Evolutionary conservation across 2,113 vertebrate genomes (phyloP), one percentile per base, ranked within the genome.

Genomic region (Ceratotherium simum): DNA sequence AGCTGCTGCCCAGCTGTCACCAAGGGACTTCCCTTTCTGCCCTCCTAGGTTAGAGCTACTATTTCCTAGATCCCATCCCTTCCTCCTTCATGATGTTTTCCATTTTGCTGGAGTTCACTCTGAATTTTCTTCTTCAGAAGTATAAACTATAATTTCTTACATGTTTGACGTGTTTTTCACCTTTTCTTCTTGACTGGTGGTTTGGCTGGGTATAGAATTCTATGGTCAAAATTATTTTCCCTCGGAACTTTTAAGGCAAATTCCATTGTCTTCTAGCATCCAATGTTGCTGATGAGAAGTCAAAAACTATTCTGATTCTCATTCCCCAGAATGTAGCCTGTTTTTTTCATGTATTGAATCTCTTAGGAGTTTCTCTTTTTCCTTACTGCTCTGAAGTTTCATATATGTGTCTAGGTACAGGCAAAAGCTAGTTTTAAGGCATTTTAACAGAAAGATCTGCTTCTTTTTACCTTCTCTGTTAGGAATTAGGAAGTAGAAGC

Each of bases 401-500:
- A 29, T 21, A 91, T 13, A 69, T 46, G 4, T 70, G 60, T 48
- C 8, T 90, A 51, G 12, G 14, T 75, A n/a, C 75, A 33, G 27
- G 65, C 46, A 91, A 94, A 95, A 86, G 29, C 33, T 83, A 9
- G 29, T n/a, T 88, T 87, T 89, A 82, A 82, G 60, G 25, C 56
- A 85, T 60, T 92, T 86, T 79, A 58, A 42, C 65, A 51, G 27
- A 96, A 67, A 95, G 18, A 70, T 70, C 84, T 98, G 39, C 81
- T 95, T 95, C 29, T 92, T 92, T 65, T 17, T 79, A n/a, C 67
- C 69, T 94, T 88, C 48, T 91, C 91, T 85, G 4, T 79, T 21
- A 83, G 54, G 29, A 83, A 10, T 88, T 96, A 56, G 51, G 58
- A 98, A 96, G 79, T n/a, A 36, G 17, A 96, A 97, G 89, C 62